Evolutionary conservation across 1,140 invertebrate genomes (phyloP).

Genomic region (Lasioglossum albipes): DNA sequence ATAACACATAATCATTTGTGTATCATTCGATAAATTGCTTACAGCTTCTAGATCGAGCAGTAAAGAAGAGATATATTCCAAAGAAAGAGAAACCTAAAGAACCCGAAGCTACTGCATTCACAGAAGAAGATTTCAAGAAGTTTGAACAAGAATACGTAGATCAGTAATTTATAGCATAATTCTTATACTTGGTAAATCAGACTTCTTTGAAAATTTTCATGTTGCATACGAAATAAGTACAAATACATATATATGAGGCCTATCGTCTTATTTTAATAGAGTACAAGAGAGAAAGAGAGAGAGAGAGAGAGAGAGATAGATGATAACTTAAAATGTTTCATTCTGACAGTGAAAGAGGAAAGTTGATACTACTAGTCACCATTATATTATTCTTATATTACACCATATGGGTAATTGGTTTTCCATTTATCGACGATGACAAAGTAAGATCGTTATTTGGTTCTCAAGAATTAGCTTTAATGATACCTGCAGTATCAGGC

Average conservation of each 20-base stretch:
- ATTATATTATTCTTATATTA: constrained; percentile 82
- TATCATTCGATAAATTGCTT: constrained; percentile 15
- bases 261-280: background rate
- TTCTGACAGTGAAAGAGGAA: constrained; percentile 79
- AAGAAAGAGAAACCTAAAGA: constrained; percentile 63
- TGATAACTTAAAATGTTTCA: constrained; percentile 62
- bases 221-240: background rate
- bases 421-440: constrained; percentile 85
- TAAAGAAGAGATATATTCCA: constrained; percentile 50
- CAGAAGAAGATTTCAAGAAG: constrained; percentile 80
- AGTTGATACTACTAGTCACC: constrained; percentile 81
- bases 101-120: constrained; percentile 74
- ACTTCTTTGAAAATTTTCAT: background rate
- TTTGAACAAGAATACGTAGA: constrained; percentile 79
- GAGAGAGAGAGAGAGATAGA: too few relatives aligned
- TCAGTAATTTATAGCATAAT: constrained; percentile 25
- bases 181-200: background rate
- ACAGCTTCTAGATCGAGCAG: constrained; percentile 64
- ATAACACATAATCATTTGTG: too few relatives aligned
- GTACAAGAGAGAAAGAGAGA: background rate
- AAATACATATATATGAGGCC: background rate
- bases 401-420: constrained; percentile 85
- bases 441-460: constrained; percentile 82
- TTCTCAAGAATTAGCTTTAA: constrained; percentile 82
- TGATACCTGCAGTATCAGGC: constrained; percentile 83